Conservation (phyloP, 2,888 invertebrate genomes). For the Drosophila neotestacea region DNA sequence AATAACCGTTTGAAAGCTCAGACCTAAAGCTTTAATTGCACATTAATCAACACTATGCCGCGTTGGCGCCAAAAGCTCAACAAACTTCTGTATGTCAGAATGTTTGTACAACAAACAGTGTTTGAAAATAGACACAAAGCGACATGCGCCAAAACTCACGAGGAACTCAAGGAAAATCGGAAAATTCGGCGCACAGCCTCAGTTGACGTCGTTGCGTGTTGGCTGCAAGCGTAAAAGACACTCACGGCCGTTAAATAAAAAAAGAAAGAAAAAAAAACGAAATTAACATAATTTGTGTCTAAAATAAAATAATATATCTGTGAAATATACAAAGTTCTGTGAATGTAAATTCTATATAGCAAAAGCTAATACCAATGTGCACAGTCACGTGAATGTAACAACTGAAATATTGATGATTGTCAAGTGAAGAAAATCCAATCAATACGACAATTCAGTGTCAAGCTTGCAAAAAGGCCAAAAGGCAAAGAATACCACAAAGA, state of each 20-base stretch:
- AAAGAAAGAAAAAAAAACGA: slow-evolving; percentile 29
- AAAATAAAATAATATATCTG: slow-evolving; percentile 8
- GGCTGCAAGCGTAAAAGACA: slow-evolving; percentile 59
- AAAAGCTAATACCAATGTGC: neutral
- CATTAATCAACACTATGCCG: slow-evolving; percentile 26
- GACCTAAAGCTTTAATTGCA: slow-evolving; percentile 15
- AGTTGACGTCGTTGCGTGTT: slow-evolving; percentile 75
- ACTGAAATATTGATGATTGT: slow-evolving; percentile 12
- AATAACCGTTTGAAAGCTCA: slow-evolving; percentile 20
- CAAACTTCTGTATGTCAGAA: neutral
- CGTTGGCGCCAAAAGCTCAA: slow-evolving; percentile 57
- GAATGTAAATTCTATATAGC: slow-evolving; percentile 9
- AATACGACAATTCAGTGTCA: slow-evolving; percentile 47
- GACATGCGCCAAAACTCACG: slow-evolving; percentile 54
- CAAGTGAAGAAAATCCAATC: slow-evolving; percentile 32
- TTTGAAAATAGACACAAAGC: slow-evolving; percentile 33
- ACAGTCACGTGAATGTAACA: slow-evolving; percentile 4
- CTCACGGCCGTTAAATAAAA: slow-evolving; percentile 33
- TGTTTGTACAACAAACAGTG: slow-evolving; percentile 40
- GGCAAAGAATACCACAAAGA: neutral
- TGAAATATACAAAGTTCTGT: slow-evolving; percentile 17
- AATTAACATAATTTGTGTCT: slow-evolving; percentile 25
- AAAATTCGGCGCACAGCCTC: slow-evolving; percentile 62
- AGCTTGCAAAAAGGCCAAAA: slow-evolving; percentile 27
- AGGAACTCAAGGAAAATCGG: slow-evolving; percentile 42